These are phyloP conservation scores for Coboldia fuscipes DNA, from an alignment of 1,140 invertebrate species.

Conservation along the genomic window DNA sequence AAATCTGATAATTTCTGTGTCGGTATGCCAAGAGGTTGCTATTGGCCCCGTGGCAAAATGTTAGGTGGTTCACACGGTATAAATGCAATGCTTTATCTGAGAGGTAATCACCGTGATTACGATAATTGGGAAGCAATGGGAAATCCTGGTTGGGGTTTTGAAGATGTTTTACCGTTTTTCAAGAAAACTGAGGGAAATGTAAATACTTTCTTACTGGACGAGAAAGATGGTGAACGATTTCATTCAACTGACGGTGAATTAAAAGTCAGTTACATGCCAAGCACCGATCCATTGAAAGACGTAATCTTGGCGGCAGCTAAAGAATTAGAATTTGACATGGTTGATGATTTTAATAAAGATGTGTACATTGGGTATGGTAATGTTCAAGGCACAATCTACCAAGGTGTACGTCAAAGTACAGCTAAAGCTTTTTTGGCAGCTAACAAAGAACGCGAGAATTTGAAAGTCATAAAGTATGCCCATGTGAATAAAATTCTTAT, in stretches of 20 bases:
- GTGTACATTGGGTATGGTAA: conserved; percentile 26
- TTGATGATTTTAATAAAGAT: conserved; percentile 30
- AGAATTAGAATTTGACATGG: conserved; percentile 21
- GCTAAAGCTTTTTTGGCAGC: conserved; percentile 28
- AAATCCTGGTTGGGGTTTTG: conserved; percentile 40
- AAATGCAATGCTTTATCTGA: conserved; percentile 52
- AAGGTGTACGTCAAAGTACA: conserved; percentile 32
- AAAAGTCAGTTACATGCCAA: not conserved
- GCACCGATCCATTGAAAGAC: conserved; percentile 11
- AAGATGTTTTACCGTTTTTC: conserved; percentile 48
- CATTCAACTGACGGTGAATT: not conserved
- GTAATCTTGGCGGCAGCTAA: conserved; percentile 19
- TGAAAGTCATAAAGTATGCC: conserved; percentile 49
- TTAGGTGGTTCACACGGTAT: conserved; percentile 45
- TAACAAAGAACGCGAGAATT: conserved; percentile 40
- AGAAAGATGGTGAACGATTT: conserved; percentile 21
- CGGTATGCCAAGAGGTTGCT: conserved; percentile 24
- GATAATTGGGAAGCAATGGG: conserved; percentile 39
- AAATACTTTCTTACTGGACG: too few relatives aligned
- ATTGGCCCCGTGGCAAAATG: conserved; percentile 38
- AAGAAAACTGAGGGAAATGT: conserved; percentile 30
- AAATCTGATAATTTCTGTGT: conserved; percentile 17
- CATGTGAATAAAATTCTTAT: conserved; percentile 57
- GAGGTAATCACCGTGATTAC: conserved; percentile 40
- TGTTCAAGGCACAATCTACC: conserved; percentile 21